Conservation (phyloP, 2,888 invertebrate species). For the Malthinus flaveolus region DNA sequence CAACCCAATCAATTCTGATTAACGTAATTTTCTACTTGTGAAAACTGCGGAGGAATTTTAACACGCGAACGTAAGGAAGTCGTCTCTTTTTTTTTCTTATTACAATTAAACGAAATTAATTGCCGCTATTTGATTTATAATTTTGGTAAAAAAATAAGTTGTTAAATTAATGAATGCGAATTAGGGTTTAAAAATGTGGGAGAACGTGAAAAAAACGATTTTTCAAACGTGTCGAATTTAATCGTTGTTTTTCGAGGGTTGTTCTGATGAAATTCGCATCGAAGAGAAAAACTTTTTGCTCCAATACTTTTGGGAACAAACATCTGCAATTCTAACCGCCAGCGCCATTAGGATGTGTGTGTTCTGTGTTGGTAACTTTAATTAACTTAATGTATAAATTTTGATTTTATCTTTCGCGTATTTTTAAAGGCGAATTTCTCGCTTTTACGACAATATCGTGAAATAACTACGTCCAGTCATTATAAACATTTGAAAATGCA, state of each 20-base stretch:
- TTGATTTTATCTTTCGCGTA: too few relatives aligned
- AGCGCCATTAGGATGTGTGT: background rate
- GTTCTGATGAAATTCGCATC: constrained; percentile 6
- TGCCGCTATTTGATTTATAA: too few relatives aligned
- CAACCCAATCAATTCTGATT: constrained; percentile 22
- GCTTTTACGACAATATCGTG: too few relatives aligned
- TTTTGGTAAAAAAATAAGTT: too few relatives aligned
- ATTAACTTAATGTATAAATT: constrained; percentile 9
- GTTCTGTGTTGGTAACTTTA: constrained; percentile 7
- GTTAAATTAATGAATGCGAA: too few relatives aligned
- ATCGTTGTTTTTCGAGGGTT: background rate
- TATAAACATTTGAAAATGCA: too few relatives aligned
- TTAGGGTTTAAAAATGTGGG: too few relatives aligned
- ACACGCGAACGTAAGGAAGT: constrained; percentile 8
- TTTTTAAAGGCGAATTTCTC: too few relatives aligned
- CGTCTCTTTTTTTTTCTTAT: background rate
- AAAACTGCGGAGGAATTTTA: constrained; percentile 1
- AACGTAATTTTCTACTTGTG: background rate
- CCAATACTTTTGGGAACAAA: constrained; percentile 7
- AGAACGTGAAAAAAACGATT: background rate
- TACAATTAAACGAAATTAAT: too few relatives aligned
- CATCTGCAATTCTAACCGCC: constrained; percentile 12
- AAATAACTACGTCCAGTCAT: too few relatives aligned
- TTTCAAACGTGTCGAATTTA: constrained; percentile 1
- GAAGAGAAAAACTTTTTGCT: background rate